Conservation (phyloP, 2,797 vertebrate genomes). For the Falco rusticolus region DNA sequence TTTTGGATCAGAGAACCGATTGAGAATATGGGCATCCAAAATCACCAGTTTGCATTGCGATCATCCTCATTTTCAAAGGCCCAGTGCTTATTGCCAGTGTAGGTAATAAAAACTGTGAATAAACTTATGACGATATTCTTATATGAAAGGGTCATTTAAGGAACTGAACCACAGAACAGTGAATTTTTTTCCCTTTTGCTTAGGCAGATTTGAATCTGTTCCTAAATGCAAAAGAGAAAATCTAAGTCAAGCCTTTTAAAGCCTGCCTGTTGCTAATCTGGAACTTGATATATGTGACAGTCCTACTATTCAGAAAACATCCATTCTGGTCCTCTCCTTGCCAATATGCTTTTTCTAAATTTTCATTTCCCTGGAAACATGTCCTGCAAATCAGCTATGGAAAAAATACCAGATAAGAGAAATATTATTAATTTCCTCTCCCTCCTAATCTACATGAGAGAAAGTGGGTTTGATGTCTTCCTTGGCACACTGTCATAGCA, state of each 20-base stretch:
- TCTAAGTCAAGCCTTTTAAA: background rate
- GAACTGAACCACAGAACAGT: background rate
- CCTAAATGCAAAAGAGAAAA: background rate
- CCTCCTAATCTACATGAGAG: background rate
- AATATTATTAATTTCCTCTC: background rate
- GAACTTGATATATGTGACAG: background rate
- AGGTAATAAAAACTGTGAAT: background rate
- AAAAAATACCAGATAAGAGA: background rate
- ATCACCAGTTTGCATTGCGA: background rate
- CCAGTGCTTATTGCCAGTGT: background rate
- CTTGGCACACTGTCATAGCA: background rate
- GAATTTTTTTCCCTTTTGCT: background rate
- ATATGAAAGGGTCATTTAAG: background rate
- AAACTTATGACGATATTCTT: background rate
- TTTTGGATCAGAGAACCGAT: background rate
- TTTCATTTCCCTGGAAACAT: background rate
- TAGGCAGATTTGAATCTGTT: background rate
- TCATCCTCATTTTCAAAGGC: background rate
- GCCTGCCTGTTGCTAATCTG: background rate
- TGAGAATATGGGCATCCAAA: background rate
- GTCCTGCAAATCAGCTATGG: background rate
- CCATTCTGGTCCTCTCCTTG: background rate
- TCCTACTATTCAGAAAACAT: background rate
- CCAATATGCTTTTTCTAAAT: background rate
- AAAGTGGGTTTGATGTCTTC: background rate